These are phyloP conservation scores for Crotalus viridis DNA, from an alignment of 2,113 vertebrate species.

Conservation along the genomic window DNA sequence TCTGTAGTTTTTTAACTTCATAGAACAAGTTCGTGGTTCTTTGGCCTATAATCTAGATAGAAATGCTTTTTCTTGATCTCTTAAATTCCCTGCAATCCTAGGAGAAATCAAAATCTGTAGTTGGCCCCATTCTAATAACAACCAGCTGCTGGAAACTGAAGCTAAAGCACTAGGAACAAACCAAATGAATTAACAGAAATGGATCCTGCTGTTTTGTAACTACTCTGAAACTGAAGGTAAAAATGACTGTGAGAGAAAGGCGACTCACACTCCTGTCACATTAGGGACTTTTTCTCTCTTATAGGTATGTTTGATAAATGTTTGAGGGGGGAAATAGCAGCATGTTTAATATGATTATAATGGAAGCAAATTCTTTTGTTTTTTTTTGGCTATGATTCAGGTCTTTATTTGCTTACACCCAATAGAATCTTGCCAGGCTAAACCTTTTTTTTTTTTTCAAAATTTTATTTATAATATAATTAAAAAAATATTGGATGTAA, in stretches of 20 bases:
- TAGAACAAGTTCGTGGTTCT: background rate
- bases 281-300: background rate
- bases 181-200: background rate
- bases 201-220: background rate
- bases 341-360: background rate
- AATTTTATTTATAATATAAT: too few species aligned
- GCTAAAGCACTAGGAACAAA: background rate
- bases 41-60: background rate
- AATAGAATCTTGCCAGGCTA: too few species aligned
- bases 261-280: background rate
- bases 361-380: background rate
- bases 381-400: too few species aligned
- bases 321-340: background rate
- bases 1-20: background rate
- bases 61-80: background rate
- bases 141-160: background rate
- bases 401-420: too few species aligned
- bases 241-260: background rate
- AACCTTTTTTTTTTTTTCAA: too few species aligned
- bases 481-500: too few species aligned
- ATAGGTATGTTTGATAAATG: background rate
- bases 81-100: background rate
- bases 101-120: background rate
- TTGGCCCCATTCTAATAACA: background rate
- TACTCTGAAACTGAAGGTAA: background rate